Base-by-base conservation (phyloP, 2,797 vertebrate species). In the Sibirionetta formosa region DNA sequence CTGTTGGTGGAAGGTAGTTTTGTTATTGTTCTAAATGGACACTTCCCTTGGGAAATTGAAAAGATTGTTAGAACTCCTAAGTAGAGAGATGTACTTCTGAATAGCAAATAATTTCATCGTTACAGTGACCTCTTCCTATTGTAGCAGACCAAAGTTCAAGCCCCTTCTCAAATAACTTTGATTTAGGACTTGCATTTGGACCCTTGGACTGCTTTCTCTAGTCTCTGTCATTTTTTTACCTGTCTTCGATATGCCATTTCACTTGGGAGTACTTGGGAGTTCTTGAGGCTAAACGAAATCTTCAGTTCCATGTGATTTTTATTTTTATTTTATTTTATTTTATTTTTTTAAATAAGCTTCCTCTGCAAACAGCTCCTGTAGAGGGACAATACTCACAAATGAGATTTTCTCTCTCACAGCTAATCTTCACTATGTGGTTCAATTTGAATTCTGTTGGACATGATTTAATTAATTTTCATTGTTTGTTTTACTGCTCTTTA, bases 1-100 rank as follows among this genome's bases (percentile, higher is more conserved):
- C 38, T 42, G 8, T 35, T 77, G 11, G 42, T 78, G 35, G 27
- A 56, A 61, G 24, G 7, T 10, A 11, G 27, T 82, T 26, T 73
- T 73, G 4, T 73, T 54, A 16, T 36, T 51, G 17, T 9, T 75
- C 33, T 90, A 44, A 84, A 57, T 27, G 24, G 48, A 16, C 54
- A n/a, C 7, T 71, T 24, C 40, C 72, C 48, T 33, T n/a, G 84
- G 71, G 83, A 93, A 96, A 91, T 84, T 53, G 76, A 82, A 86
- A 81, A 64, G 44, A 51, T 94, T 33, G 56, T 24, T 71, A 5
- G 75, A 75, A 24, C 24, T 95, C 12, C 66, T 86, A 7, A 7
- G 8, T n/a, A 86, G 48, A 72, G 26, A 1, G 3, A 61, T 14
- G 38, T 11, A 36, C 0, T 7, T 50, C 42, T 77, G 48, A 27